Evolutionary conservation across 2,797 vertebrate genomes (phyloP), one percentile per base, ranked within the genome.

Genomic region (Tiaroga cobitis): DNA sequence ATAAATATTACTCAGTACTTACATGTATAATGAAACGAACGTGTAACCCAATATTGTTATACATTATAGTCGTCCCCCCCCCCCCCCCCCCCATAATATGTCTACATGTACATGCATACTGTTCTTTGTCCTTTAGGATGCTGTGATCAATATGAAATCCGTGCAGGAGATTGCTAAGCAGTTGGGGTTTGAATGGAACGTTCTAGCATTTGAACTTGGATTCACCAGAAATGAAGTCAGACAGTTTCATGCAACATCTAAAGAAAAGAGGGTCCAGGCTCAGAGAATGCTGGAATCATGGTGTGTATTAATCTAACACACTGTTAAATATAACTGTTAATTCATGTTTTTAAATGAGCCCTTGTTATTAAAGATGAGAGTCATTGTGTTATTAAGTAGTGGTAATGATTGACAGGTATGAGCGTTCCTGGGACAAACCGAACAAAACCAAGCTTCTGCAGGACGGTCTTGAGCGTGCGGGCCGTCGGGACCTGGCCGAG

Each of bases 241-340:
- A 10, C 93, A 92, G 49, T 96, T 96, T 88, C 92, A 95, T 69
- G 84, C 87, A 29, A 93, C 90, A 46, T 95, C 94, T 10, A 82
- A 89, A 76, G 92, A 95, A 85, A 96, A 95, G 92, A 94, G 86
- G 26, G 80, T 83, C 59, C 94, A 95, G 87, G 95, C 95, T 43
- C 93, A 91, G 90, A 94, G 91, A 88, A 96, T 96, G 95, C 70
- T 96, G 90, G 95, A 95, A 87, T 94, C 91, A 90, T 97, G 95
- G 95, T 96, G 92, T 18, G 78, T 68, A 29, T 65, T 15, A 5
- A 54, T 63, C n/a, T 18, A 54, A 10, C 21, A 16, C 13, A 10
- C 6, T 49, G 24, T 61, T 26, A 32, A 26, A 54, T 43, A 18
- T 61, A 41, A 18, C 46, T 41, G 73, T 43, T 56, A 1, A 21